Conservation (phyloP, 2,888 invertebrate species). For the Sarcophaga caerulescens region DNA sequence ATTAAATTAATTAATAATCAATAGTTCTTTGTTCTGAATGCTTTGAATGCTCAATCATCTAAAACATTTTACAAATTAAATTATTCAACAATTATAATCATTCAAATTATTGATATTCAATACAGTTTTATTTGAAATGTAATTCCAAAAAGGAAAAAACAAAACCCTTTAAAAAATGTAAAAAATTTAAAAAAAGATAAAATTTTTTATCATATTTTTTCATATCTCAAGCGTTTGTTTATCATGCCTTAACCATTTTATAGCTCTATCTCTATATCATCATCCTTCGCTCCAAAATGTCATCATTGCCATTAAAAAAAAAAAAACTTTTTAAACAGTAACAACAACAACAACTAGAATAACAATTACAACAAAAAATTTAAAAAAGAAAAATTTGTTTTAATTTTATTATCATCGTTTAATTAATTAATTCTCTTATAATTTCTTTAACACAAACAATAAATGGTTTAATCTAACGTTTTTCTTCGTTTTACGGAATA, state of each 20-base stretch:
- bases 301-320: conserved; percentile 37
- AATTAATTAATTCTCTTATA: no score
- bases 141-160: conserved; percentile 28
- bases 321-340: background rate
- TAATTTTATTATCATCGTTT: background rate
- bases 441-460: no score
- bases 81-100: conserved; percentile 49
- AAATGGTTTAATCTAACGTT: no score
- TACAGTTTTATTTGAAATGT: conserved; percentile 58
- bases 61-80: conserved; percentile 37
- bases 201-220: conserved; percentile 43
- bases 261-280: conserved; percentile 69
- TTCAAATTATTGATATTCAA: conserved; percentile 60
- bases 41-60: conserved; percentile 70
- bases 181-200: conserved; percentile 7
- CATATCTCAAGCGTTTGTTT: conserved; percentile 70
- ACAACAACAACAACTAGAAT: background rate
- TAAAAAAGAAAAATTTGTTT: no score
- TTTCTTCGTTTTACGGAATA: no score
- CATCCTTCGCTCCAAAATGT: conserved; percentile 60
- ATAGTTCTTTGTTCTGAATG: conserved; percentile 69
- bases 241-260: conserved; percentile 69
- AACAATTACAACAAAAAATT: background rate
- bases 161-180: conserved; percentile 4
- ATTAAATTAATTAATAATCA: conserved; percentile 42